phyloP scores from a whole-genome alignment of 2,888 invertebrate genomes.

The Agriopis aurantiaria region DNA sequence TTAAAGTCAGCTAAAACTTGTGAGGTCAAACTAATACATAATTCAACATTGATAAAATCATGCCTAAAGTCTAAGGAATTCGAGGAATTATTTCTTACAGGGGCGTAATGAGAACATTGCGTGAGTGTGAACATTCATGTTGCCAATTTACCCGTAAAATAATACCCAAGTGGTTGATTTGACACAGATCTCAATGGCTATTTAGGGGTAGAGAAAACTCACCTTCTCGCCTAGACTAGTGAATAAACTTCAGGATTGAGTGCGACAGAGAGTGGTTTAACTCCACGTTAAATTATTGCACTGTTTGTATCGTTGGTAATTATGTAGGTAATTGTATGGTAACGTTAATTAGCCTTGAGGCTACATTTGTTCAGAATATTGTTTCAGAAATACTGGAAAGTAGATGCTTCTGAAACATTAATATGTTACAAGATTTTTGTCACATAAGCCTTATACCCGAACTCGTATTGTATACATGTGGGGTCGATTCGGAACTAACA shows the following conservation, averaged over 20 bases:
- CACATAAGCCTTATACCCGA: neutral
- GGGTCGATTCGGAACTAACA: no score
- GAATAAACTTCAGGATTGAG: conserved; percentile 9
- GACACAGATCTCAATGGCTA: conserved; percentile 20
- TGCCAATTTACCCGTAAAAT: conserved; percentile 31
- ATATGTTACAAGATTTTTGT: no score
- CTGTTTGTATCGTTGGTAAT: conserved; percentile 34
- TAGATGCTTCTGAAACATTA: neutral
- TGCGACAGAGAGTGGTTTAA: conserved; percentile 21
- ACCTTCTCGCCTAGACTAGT: conserved; percentile 22
- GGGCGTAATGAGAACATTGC: conserved; percentile 25
- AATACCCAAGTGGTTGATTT: conserved; percentile 11
- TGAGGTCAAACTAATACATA: conserved; percentile 27
- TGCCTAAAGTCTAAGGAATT: conserved; percentile 26
- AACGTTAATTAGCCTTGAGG: conserved; percentile 10
- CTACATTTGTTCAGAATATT: neutral
- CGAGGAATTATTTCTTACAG: conserved; percentile 18
- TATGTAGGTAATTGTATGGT: conserved; percentile 33
- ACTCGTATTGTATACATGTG: no score
- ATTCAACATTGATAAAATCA: conserved; percentile 27
- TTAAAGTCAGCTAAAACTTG: conserved; percentile 27
- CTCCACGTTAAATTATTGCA: conserved; percentile 29
- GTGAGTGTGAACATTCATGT: conserved; percentile 28
- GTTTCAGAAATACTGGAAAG: neutral
- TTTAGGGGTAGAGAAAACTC: conserved; percentile 20